Evolutionary conservation across 2,888 invertebrate species (phyloP).

Genomic region (Ptychoptera albimana): DNA sequence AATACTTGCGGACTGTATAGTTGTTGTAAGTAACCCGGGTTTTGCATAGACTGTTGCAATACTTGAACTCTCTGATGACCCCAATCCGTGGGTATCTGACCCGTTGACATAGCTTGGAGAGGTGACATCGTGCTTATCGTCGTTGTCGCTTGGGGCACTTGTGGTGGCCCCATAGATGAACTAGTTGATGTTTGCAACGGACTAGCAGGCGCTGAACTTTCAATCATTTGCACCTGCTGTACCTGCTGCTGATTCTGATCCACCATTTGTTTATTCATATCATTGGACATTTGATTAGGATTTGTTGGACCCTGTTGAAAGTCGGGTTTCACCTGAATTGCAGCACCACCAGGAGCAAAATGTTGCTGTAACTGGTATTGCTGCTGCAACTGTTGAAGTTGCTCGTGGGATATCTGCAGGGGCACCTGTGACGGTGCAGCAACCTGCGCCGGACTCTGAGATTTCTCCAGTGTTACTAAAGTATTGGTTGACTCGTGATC

Average conservation of each 20-base stretch:
- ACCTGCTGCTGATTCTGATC: constrained; percentile 33
- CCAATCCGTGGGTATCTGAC: constrained; percentile 50
- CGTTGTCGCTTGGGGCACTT: constrained; percentile 36
- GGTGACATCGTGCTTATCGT: constrained; percentile 65
- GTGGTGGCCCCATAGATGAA: constrained; percentile 19
- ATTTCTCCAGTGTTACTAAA: constrained; percentile 46
- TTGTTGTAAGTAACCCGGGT: constrained; percentile 59
- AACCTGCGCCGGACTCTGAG: constrained; percentile 34
- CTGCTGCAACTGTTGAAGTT: constrained; percentile 42
- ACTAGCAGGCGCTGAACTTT: constrained; percentile 27
- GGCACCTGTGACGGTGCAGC: constrained; percentile 25
- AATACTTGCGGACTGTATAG: constrained; percentile 60
- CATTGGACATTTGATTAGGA: constrained; percentile 16
- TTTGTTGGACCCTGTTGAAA: constrained; percentile 21
- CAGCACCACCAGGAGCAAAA: constrained; percentile 30
- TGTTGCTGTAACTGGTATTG: constrained; percentile 42
- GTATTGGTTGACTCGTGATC: constrained; percentile 56
- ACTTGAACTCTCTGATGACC: constrained; percentile 66
- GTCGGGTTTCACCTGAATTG: constrained; percentile 31
- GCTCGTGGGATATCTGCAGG: constrained; percentile 31
- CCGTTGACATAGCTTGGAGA: constrained; percentile 45
- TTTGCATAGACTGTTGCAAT: constrained; percentile 61
- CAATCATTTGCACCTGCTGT: constrained; percentile 31
- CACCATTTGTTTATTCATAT: constrained; percentile 26
- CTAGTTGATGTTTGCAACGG: constrained; percentile 31